These are phyloP conservation scores for Tetrapedia diversipes DNA, from an alignment of 2,888 invertebrate genomes.

Conservation along the genomic window DNA sequence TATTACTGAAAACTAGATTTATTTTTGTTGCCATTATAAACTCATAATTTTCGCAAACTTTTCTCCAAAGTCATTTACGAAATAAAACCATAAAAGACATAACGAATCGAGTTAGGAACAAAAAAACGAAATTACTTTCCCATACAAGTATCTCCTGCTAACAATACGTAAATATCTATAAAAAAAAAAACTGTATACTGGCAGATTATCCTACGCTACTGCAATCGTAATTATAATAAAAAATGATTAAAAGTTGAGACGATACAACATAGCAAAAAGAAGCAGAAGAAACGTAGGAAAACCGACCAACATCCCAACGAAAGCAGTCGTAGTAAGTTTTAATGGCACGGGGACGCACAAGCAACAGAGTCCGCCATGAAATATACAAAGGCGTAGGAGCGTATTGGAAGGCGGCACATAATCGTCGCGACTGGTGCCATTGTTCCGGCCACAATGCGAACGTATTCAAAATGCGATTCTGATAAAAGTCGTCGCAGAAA, in stretches of 20 bases:
- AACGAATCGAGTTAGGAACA: too few species aligned
- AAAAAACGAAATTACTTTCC: too few species aligned
- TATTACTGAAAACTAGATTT: too few species aligned
- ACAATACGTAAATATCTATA: too few species aligned
- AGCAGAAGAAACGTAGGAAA: background rate
- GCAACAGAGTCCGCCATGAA: constrained; percentile 52
- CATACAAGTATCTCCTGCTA: too few species aligned
- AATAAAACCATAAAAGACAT: too few species aligned
- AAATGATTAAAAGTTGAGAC: background rate
- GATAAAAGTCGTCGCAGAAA: constrained; percentile 58
- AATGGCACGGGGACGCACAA: constrained; percentile 53
- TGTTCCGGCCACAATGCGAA: constrained; percentile 63
- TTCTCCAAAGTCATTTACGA: too few species aligned
- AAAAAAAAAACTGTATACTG: too few species aligned
- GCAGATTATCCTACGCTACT: too few species aligned
- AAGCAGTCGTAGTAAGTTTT: constrained; percentile 53
- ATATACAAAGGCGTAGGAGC: constrained; percentile 61
- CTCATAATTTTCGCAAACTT: too few species aligned
- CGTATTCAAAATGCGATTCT: constrained; percentile 52
- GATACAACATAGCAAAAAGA: constrained; percentile 11
- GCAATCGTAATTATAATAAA: too few species aligned
- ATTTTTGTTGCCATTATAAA: too few species aligned
- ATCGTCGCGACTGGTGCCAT: constrained; percentile 52
- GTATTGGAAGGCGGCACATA: constrained; percentile 57
- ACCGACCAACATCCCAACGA: constrained; percentile 10